Percentiles rank a stretch among this genome's conserved stretches.
These are phyloP conservation scores for Zygothrica quintamaculata DNA, from an alignment of 2,888 invertebrate genomes.

Conservation along the genomic window DNA sequence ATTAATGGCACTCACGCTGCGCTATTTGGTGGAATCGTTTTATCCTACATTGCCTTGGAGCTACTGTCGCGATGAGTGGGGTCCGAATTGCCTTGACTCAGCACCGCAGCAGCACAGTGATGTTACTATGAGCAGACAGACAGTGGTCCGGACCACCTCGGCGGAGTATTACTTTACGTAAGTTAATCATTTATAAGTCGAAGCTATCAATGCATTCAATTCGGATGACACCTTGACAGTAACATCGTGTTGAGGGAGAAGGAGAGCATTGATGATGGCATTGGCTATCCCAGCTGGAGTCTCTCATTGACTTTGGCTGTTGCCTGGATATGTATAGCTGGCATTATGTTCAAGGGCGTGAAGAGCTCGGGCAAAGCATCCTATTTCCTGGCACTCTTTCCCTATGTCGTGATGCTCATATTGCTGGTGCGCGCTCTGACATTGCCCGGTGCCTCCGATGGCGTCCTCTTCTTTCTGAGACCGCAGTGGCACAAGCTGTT, in stretches of 20 bases:
- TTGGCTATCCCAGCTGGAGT: slow-evolving; percentile 86
- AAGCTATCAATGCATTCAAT: slow-evolving; percentile 7
- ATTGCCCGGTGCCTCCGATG: slow-evolving; percentile 87
- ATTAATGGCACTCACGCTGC: slow-evolving; percentile 88
- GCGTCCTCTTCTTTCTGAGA: slow-evolving; percentile 88
- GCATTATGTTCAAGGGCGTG: slow-evolving; percentile 86
- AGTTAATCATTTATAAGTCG: slow-evolving; percentile 47
- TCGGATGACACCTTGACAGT: slow-evolving; percentile 73
- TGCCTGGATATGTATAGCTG: slow-evolving; percentile 86
- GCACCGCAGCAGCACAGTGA: slow-evolving; percentile 40
- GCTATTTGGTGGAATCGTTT: slow-evolving; percentile 88
- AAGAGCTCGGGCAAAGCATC: slow-evolving; percentile 88
- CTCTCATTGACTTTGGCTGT: slow-evolving; percentile 85
- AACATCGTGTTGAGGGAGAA: slow-evolving; percentile 85
- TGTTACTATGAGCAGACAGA: slow-evolving; percentile 13
- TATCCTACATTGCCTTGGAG: slow-evolving; percentile 87
- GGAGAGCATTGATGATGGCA: slow-evolving; percentile 85
- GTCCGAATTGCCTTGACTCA: slow-evolving; percentile 81
- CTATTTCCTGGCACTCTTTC: slow-evolving; percentile 90
- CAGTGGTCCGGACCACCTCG: slow-evolving; percentile 75
- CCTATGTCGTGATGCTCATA: slow-evolving; percentile 87
- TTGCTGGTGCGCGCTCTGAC: slow-evolving; percentile 87
- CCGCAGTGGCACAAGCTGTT: slow-evolving; percentile 87
- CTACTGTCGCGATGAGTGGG: slow-evolving; percentile 86
- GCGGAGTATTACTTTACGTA: slow-evolving; percentile 85